Percentiles rank a stretch among this genome's conserved stretches.
phyloP scores from a whole-genome alignment of 1,140 invertebrate species.

The Pogonus chalceus region DNA sequence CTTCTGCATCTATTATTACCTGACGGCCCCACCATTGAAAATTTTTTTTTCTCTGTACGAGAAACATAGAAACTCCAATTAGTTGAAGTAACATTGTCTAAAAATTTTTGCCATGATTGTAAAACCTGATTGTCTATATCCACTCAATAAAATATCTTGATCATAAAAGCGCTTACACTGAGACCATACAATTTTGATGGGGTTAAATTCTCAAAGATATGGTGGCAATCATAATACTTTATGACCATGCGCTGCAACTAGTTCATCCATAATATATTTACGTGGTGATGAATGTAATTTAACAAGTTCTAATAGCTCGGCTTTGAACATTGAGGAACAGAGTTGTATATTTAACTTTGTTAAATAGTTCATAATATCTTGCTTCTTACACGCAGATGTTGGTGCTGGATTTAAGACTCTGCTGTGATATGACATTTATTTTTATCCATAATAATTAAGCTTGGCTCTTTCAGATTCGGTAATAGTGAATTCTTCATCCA shows the following conservation, averaged over 20 bases:
- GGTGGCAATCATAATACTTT: neutral
- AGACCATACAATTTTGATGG: conserved; percentile 32
- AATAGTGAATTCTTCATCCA: no score
- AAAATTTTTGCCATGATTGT: neutral
- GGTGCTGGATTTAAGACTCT: neutral
- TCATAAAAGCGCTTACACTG: conserved; percentile 4
- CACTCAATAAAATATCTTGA: neutral
- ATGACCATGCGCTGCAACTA: neutral
- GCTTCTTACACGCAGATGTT: neutral
- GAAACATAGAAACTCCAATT: no score
- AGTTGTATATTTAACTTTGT: neutral
- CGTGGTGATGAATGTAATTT: conserved; percentile 7
- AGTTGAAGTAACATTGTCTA: neutral
- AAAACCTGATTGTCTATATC: neutral
- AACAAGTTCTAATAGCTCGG: neutral
- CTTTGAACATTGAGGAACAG: neutral
- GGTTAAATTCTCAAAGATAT: conserved; percentile 29
- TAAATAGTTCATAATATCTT: neutral
- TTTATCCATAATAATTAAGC: no score
- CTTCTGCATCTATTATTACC: no score
- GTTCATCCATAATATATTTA: conserved; percentile 17
- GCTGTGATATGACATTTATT: no score
- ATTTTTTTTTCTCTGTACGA: neutral
- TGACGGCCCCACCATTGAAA: no score
- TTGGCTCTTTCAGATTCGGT: no score